Base-by-base conservation (phyloP, 2,888 invertebrate genomes). In the Chouioia cunea region DNA sequence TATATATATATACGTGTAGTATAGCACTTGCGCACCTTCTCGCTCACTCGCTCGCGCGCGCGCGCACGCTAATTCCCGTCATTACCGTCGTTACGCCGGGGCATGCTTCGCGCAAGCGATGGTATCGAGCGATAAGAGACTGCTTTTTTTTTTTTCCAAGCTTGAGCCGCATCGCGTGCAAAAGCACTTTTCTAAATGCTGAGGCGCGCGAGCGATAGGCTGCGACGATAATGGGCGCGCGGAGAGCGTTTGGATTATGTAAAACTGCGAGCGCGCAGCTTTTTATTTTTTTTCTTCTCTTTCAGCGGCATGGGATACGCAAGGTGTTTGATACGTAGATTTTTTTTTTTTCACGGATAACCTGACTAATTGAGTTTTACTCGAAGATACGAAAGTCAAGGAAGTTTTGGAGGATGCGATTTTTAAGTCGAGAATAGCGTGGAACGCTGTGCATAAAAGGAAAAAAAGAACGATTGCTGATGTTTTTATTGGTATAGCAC, bases 21-120 rank as follows among this genome's bases (percentile, higher is more conserved):
- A 27, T 27, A 27, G 27, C 27, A 27, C 3, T 27, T 27, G 27
- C 27, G 27, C 27, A 27, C 27, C 27, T 27, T 27, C 18, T 2
- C 22, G 20, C 27, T 12, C 57, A 15, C 59, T 46, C 27, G 15
- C 18, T 23, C 18, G 16, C 10, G 36, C 14, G 23, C 14, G 8
- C 20, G 4, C 47, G 18, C 59, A 2, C 63, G 65, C 65, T 72
- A 72, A 72, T 72, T 72, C 68, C 57, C 68, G 63, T 68, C 72
- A 72, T 72, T 72, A 72, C 52, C 65, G 66, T 65, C 58, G 68
- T 68, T 68, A 68, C 64, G 60, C 52, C 23, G 59, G 22, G n/a
- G 56, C 62, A 64, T 27, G 44, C 16, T 10, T 44, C n/a, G 46
- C 58, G 10, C 22, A 46, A 50, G 60, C 27, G 68, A 72, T 68